A percentile compares a stretch with the other conserved stretches of the same genome.
Conservation (phyloP, 2,888 invertebrate genomes). For the Clostera curtula region DNA sequence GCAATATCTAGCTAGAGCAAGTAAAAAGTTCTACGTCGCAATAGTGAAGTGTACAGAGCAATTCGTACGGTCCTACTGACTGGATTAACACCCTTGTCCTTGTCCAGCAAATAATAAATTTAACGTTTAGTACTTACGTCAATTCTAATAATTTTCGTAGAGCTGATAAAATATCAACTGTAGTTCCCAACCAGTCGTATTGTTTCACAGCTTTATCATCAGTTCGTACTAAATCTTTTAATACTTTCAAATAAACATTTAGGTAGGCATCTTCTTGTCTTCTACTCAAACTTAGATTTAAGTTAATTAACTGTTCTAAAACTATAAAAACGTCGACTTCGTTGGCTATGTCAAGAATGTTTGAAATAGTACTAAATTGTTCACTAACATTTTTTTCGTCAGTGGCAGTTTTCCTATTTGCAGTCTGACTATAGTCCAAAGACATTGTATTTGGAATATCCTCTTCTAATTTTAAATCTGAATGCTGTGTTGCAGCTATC, state of each 20-base stretch:
- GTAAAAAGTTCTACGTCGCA: too few relatives aligned
- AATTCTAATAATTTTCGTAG: constrained; percentile 35
- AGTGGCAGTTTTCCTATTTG: too few relatives aligned
- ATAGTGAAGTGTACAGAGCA: too few relatives aligned
- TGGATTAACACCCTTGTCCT: too few relatives aligned
- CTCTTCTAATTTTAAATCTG: neutral
- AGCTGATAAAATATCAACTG: constrained; percentile 43
- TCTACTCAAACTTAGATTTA: constrained; percentile 7
- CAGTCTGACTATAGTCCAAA: too few relatives aligned
- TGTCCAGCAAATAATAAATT: too few relatives aligned
- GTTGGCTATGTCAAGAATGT: constrained; percentile 12
- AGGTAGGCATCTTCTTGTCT: constrained; percentile 14
- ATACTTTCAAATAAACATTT: constrained; percentile 25
- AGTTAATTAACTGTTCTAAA: constrained; percentile 13
- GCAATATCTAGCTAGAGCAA: too few relatives aligned
- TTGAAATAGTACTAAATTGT: constrained; percentile 7
- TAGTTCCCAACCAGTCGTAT: constrained; percentile 49
- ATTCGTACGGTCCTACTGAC: too few relatives aligned
- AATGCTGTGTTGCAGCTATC: neutral
- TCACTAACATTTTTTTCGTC: neutral
- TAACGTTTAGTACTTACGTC: constrained; percentile 47
- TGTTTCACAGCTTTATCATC: constrained; percentile 29
- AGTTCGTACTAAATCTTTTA: constrained; percentile 37
- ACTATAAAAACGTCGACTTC: constrained; percentile 11
- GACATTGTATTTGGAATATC: too few relatives aligned